Base-by-base conservation (phyloP, 2,113 vertebrate genomes). In the Microcebus jonahi region DNA sequence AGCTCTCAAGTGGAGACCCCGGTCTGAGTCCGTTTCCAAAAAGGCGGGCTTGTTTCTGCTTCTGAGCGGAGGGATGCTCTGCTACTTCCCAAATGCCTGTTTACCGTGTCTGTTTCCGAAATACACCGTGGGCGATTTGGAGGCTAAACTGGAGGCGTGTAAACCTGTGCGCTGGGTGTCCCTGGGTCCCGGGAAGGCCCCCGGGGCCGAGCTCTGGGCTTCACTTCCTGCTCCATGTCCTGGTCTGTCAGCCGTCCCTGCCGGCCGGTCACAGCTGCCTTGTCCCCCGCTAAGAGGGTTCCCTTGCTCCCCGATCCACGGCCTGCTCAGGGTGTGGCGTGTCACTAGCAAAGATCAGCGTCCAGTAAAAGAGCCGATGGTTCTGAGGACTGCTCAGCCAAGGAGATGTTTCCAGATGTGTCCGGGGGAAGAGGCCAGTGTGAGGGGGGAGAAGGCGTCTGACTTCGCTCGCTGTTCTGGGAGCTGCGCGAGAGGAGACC, bases 141-240 rank as follows among this genome's bases (percentile, higher is more conserved):
- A 45, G 68, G 6, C 39, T 42, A 8, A 9, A 5, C n/a, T 10
- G 3, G 77, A 12, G 18, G 25, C 39, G 9, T 14, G 53, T 65
- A 39, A 34, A 25, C n/a, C 63, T n/a, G 1, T 3, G 14, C 2
- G 21, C 15, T 7, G 7, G 31, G 17, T 7, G 17, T 79, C n/a
- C 10, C 1, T 0, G 34, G 57, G 55, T 13, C 2, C 0, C 45
- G n/a, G 18, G 31, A 11, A 39, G 1, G 12, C 21, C 53, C 17
- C 71, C 48, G 7, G 65, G 1, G 39, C 55, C 1, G 48, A 21
- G 36, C 29, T 1, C 7, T 3, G 0, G 17, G 71, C 4, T 3
- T 31, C 65, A 0, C 29, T 0, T 0, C 8, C 29, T 25, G 8
- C 34, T 31, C 50, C 8, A 0, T 6, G 53, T 17, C 8, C 1